Percentiles rank a stretch among this genome's conserved stretches.
phyloP scores from a whole-genome alignment of 2,888 invertebrate species.

The Globia sparganii region DNA sequence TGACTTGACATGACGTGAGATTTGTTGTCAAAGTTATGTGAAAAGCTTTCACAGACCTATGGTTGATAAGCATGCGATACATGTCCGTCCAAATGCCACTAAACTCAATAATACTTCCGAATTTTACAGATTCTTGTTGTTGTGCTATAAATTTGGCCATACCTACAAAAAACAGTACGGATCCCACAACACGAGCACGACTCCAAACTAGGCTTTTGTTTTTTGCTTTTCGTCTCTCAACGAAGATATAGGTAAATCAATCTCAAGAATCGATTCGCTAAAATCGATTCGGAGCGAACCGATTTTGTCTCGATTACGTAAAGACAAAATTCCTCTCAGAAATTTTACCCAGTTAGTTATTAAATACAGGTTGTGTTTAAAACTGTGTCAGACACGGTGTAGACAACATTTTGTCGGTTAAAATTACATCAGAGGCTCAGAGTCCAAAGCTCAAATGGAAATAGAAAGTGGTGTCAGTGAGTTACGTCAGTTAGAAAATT shows the following conservation, averaged over 20 bases:
- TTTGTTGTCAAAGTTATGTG: background rate
- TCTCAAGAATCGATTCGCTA: conserved; percentile 8
- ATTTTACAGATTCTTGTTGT: background rate
- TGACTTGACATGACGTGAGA: background rate
- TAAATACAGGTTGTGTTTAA: conserved; percentile 33
- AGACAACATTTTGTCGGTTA: conserved; percentile 57
- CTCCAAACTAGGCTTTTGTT: background rate
- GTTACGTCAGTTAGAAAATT: conserved; percentile 73
- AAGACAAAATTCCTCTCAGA: conserved; percentile 25
- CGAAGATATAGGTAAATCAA: no score
- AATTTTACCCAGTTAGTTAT: conserved; percentile 27
- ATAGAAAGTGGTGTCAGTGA: conserved; percentile 73
- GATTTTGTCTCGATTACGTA: conserved; percentile 47
- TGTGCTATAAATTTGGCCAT: background rate
- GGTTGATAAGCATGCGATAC: background rate
- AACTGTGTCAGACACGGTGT: conserved; percentile 54
- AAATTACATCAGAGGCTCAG: conserved; percentile 65
- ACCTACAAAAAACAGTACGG: background rate
- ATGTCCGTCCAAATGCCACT: conserved; percentile 12
- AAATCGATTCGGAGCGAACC: conserved; percentile 15
- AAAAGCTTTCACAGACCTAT: background rate
- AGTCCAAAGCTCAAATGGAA: conserved; percentile 59
- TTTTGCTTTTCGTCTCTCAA: background rate
- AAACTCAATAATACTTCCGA: conserved; percentile 1
- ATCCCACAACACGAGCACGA: background rate